Conservation (phyloP, 2,888 invertebrate species). For the Drosophila antonietae region DNA sequence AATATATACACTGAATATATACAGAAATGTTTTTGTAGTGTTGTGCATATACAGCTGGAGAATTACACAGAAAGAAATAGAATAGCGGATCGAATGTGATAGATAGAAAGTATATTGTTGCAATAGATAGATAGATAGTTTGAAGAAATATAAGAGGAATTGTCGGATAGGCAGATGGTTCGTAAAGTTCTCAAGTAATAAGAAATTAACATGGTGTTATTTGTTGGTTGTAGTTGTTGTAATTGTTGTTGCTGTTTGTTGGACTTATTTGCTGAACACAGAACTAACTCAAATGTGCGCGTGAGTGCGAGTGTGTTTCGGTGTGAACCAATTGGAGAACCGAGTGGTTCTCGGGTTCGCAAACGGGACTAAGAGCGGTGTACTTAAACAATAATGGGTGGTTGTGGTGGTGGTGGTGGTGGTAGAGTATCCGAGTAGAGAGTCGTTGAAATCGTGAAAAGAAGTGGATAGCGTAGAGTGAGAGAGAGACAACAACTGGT, state of each 20-base stretch:
- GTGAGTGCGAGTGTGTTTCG: constrained; percentile 45
- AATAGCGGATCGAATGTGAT: constrained; percentile 29
- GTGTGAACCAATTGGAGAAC: constrained; percentile 19
- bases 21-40: constrained; percentile 26
- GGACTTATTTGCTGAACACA: constrained; percentile 76
- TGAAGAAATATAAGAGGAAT: constrained; percentile 8
- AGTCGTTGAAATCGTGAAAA: constrained; percentile 59
- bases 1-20: constrained; percentile 50
- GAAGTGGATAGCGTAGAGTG: constrained; percentile 34
- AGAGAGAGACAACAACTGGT: constrained; percentile 40
- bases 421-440: constrained; percentile 69
- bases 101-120: constrained; percentile 47
- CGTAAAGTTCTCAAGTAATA: constrained; percentile 72
- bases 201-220: constrained; percentile 74
- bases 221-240: constrained; percentile 76
- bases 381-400: constrained; percentile 67
- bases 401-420: constrained; percentile 56
- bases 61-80: constrained; percentile 7
- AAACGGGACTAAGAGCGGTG: constrained; percentile 72
- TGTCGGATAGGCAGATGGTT: constrained; percentile 34
- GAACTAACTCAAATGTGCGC: constrained; percentile 58
- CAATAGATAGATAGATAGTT: constrained; percentile 28
- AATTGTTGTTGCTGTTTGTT: constrained; percentile 74
- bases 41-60: constrained; percentile 27
- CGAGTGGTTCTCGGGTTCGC: constrained; percentile 24